Evolutionary conservation across 2,113 vertebrate species (phyloP), one percentile per base, ranked within the genome.

Genomic region (Ammodramus savannarum): DNA sequence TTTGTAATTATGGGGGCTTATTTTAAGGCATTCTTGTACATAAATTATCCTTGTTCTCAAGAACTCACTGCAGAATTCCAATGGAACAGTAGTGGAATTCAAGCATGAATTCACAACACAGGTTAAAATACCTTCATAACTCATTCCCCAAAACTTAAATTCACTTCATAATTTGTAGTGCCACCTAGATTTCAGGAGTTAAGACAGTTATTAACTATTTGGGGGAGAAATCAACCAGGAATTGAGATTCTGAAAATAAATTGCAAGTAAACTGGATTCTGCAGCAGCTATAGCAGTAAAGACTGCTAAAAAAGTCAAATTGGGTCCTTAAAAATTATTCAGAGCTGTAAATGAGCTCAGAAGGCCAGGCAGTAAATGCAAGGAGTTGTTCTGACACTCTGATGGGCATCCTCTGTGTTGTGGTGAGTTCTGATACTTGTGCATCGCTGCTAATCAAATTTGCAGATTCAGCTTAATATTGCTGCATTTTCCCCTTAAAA

Each of bases 1-100:
- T 98, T 97, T 98, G 98, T 98, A 98, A 98, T 98, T 98, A 98
- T 95, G 97, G 98, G 97, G 97, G 97, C 97, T 97, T 93, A 98
- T 98, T 98, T 98, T 98, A 98, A 98, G 98, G 87, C 91, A 95
- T 94, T 92, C 92, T 97, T 87, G 91, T 87, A 97, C 95, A 96
- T 97, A 97, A 97, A 97, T 97, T 97, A 92, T 66, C 81, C 93
- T 36, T 59, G 79, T 89, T 90, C 96, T 96, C 81, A 32, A 84
- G 92, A 90, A 87, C 95, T 94, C 61, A 6, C 38, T 38, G 89
- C 89, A 95, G 96, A 95, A 93, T 90, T 96, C 93, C 93, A 54
- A 16, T 13, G 17, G 89, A 93, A 86, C 87, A 93, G 75, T 68
- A 78, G 92, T 81, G 87, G 92, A 93, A 94, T 95, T 96, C 66